Base-by-base conservation (phyloP, 1,140 invertebrate species). In the Cydia amplana region DNA sequence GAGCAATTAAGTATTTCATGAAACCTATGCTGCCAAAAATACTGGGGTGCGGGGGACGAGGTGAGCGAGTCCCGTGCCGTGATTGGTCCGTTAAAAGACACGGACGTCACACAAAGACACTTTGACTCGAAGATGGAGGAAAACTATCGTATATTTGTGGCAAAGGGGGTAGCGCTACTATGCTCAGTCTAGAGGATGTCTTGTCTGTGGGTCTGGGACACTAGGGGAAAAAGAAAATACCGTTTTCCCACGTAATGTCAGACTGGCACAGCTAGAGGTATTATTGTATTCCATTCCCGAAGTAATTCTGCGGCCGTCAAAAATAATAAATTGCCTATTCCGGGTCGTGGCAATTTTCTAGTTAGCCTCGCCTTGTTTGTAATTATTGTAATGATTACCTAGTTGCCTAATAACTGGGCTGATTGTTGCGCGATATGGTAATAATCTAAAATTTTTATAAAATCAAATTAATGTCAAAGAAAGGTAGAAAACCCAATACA, bases 241-340 rank as follows among this genome's bases (percentile, higher is more conserved):
- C 65, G 18, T 18, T 70, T 70, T 70, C 65, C 65, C 65, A 70
- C 65, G 65, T 70, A 70, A 70, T 43, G 65, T 40, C 65, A 70
- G 65, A 14, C 65, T 20, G 65, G 65, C 65, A 25, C 14, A 70
- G 28, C 65, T 70, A 70, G 65, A 43, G 65, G 36, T 70, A 70
- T 40, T 70, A 70, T 70, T 70, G 65, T 70, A 70, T 70, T 70
- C 64, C 32, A 70, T 70, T 70, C 65, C 65, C 65, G 7, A 70
- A 70, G 36, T 70, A 70, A 70, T 70, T 70, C 65, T 70, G 65
- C 7, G 65, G 32, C 65, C 65, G 65, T 70, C 65, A 70, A 70
- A 70, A 70, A 70, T 70, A 70, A 70, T 43, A 70, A 70, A 70
- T 70, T 70, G 65, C 65, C 65, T 40, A 16, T 40, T 70, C 65